Evolutionary conservation across 1,140 invertebrate genomes (phyloP), one percentile per base, ranked within the genome.

Genomic region (Drosophila punjabiensis): DNA sequence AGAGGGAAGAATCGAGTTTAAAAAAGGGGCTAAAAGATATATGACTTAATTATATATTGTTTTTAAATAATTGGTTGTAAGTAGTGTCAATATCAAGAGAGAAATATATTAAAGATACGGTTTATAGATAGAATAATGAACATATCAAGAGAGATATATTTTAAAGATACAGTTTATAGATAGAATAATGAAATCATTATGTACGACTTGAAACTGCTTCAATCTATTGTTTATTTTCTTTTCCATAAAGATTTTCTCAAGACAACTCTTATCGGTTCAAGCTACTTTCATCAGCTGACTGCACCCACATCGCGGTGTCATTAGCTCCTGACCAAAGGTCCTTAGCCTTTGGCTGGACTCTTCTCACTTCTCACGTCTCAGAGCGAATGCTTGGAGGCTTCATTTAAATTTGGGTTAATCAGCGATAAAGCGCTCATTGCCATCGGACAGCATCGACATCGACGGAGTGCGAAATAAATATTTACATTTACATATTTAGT

Each of bases 391-490:
- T 33, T 35, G 45, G 43, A n/a, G 33, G 59, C 52, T 76, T 84
- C 66, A 78, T 71, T 82, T 73, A 70, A 76, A 90, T 79, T 90
- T 89, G 80, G 86, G 78, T 89, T 82, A 90, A 90, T 86, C 85
- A 82, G 79, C 85, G 79, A 89, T 89, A 82, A 89, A 89, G 86
- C 79, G 85, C 82, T 68, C 84, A 87, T 76, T 79, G 83, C 80
- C 83, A 66, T 80, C 48, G 70, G 55, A 41, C 35, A 79, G 59
- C 73, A 59, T 47, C 32, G 50, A 53, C 30, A 8, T 18, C 28
- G n/a, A 35, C 64, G 43, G 61, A 64, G 77, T 76, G 77, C 77
- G 71, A 85, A 84, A 83, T 68, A 88, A 65, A 73, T 66, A 70
- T 67, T 62, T 76, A 39, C 68, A 81, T 81, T 81, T 82, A 76